Evolutionary conservation across 2,797 vertebrate genomes (phyloP).

Genomic region (Tokudaia tokunoshimensis): DNA sequence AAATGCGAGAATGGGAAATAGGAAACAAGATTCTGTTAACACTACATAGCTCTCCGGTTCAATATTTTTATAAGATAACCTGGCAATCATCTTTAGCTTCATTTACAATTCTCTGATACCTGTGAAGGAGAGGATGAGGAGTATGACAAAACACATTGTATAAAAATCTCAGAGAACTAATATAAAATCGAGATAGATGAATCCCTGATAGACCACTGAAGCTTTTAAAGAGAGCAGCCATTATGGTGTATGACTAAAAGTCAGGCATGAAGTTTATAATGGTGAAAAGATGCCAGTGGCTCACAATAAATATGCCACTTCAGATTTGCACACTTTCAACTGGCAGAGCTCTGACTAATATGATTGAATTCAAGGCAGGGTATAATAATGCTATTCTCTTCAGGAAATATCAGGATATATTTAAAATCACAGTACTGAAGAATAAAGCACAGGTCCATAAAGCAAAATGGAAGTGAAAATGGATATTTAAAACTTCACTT

Average conservation of each 20-base stretch:
- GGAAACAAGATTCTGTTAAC: background rate
- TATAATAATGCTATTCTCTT: background rate
- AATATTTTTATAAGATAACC: background rate
- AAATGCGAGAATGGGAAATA: background rate
- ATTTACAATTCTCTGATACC: background rate
- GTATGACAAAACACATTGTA: background rate
- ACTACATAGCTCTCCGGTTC: no score
- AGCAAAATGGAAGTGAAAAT: rapidly evolving
- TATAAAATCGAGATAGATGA: background rate
- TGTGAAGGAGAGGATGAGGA: background rate
- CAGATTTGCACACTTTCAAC: no score
- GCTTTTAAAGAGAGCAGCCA: background rate
- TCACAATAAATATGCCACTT: background rate
- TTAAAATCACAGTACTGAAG: no score
- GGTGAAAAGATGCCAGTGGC: background rate
- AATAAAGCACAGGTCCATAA: background rate
- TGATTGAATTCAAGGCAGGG: no score
- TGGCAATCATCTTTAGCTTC: background rate
- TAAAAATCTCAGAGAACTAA: background rate
- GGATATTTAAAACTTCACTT: background rate
- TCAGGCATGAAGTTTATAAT: background rate
- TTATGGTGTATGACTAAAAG: background rate
- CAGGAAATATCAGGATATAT: background rate
- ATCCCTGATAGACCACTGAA: background rate
- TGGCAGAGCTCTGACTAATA: no score